phyloP scores from a whole-genome alignment of 2,113 vertebrate species.

The Syngnathus floridae region DNA sequence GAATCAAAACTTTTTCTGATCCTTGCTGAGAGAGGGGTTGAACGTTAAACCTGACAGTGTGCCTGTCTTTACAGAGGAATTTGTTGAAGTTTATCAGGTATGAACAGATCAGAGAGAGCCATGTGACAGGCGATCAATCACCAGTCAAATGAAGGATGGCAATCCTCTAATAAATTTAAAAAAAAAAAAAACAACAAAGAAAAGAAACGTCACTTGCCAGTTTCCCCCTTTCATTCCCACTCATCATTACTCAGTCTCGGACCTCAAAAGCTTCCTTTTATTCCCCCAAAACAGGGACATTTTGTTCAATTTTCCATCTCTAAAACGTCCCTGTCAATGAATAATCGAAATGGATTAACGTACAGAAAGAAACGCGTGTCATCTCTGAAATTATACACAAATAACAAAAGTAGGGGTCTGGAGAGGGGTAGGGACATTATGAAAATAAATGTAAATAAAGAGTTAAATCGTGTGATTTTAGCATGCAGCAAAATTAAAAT shows the following conservation, averaged over 20 bases:
- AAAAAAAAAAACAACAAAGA: constrained; percentile 63
- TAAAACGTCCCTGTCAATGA: not conserved
- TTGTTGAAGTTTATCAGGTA: constrained; percentile 77
- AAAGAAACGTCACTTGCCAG: constrained; percentile 46
- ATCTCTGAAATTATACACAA: constrained; percentile 35
- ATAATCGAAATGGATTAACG: constrained; percentile 26
- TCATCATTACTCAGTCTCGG: constrained; percentile 69
- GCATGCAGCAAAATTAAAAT: constrained; percentile 24
- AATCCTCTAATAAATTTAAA: constrained; percentile 74
- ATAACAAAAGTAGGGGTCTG: constrained; percentile 23
- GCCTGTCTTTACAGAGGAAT: constrained; percentile 69
- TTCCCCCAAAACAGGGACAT: constrained; percentile 51
- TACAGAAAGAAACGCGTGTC: constrained; percentile 33
- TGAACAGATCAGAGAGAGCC: constrained; percentile 76
- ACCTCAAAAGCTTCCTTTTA: constrained; percentile 62
- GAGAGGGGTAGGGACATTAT: constrained; percentile 16
- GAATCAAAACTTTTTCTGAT: constrained; percentile 48
- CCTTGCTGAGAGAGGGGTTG: constrained; percentile 44
- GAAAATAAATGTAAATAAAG: constrained; percentile 15
- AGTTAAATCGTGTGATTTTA: constrained; percentile 24
- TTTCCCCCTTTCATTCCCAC: constrained; percentile 52
- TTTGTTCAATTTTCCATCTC: not conserved
- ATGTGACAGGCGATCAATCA: constrained; percentile 79
- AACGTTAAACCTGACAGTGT: constrained; percentile 54
- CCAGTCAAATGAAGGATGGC: constrained; percentile 77